Evolutionary conservation across 1,140 invertebrate genomes (phyloP).

Genomic region (Penaeus vannamei): DNA sequence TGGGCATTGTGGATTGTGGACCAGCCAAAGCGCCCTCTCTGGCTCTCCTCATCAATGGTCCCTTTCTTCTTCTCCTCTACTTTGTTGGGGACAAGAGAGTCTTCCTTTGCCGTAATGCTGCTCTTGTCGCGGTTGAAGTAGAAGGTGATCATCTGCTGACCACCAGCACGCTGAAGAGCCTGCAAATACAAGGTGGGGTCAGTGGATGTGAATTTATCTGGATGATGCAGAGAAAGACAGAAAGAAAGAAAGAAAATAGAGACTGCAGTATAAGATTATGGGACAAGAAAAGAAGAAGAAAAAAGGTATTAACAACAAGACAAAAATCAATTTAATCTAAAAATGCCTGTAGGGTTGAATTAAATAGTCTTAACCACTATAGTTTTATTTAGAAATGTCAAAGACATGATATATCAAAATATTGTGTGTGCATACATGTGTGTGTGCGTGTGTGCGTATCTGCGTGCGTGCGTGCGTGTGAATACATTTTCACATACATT

Average conservation of each 20-base stretch:
- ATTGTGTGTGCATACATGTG: too few species aligned
- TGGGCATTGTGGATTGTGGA: slow-evolving; percentile 85
- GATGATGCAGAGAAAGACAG: not conserved
- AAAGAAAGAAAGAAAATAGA: not conserved
- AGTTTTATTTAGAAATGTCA: too few species aligned
- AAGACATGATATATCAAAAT: too few species aligned
- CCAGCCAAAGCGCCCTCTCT: slow-evolving; percentile 91
- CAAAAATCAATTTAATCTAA: too few species aligned
- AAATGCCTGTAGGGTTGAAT: too few species aligned
- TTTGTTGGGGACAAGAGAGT: slow-evolving; percentile 66
- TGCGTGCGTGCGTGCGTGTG: not conserved
- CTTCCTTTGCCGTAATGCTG: slow-evolving; percentile 57
- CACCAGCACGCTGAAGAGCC: slow-evolving; percentile 64
- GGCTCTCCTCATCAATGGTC: slow-evolving; percentile 82
- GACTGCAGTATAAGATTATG: not conserved
- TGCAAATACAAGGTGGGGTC: slow-evolving; percentile 27
- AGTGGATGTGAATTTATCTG: not conserved
- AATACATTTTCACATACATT: not conserved
- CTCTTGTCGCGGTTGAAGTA: slow-evolving; percentile 67
- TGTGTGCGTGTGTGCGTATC: too few species aligned
- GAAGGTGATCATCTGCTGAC: slow-evolving; percentile 68
- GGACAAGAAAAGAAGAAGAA: too few species aligned
- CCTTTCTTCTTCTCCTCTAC: slow-evolving; percentile 63
- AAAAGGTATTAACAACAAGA: too few species aligned
- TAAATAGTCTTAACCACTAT: too few species aligned